Conservation (phyloP, 2,888 invertebrate genomes). For the Arge pagana region DNA sequence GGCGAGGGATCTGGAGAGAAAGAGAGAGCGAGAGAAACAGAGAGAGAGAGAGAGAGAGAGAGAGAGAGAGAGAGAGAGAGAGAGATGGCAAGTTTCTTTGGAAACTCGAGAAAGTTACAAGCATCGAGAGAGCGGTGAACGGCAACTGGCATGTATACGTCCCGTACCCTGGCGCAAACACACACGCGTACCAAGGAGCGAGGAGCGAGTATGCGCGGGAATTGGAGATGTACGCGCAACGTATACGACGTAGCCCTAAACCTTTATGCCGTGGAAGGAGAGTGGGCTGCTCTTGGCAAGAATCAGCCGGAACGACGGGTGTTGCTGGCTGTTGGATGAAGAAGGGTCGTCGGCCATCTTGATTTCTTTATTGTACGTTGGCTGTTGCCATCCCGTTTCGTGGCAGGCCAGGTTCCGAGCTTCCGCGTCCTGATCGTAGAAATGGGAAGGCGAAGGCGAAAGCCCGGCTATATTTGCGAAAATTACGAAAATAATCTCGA, state of each 20-base stretch:
- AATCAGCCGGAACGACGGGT: conserved; percentile 31
- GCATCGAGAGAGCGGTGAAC: conserved; percentile 23
- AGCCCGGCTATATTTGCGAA: too few species aligned
- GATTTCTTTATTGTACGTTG: conserved; percentile 57
- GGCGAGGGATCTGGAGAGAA: neutral
- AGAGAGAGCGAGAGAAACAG: conserved; percentile 19
- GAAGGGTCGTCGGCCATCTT: conserved; percentile 52
- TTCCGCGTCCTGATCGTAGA: too few species aligned
- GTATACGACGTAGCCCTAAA: too few species aligned
- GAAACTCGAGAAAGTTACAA: conserved; percentile 29
- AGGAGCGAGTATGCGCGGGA: too few species aligned
- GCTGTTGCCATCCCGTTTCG: conserved; percentile 46
- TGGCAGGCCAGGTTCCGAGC: too few species aligned
- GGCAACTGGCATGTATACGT: too few species aligned
- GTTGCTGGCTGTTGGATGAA: conserved; percentile 26
- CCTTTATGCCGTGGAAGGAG: too few species aligned
- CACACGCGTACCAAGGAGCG: too few species aligned
- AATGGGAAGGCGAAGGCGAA: too few species aligned
- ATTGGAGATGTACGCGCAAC: too few species aligned
- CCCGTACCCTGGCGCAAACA: too few species aligned
- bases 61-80: conserved; percentile 37
- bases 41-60: conserved; percentile 24
- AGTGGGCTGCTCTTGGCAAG: conserved; percentile 29
- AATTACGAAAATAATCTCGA: too few species aligned
- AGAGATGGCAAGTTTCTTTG: conserved; percentile 33